A percentile compares a stretch with the other conserved stretches of the same genome.
phyloP scores from a whole-genome alignment of 1,140 invertebrate species.

The Triops cancriformis region DNA sequence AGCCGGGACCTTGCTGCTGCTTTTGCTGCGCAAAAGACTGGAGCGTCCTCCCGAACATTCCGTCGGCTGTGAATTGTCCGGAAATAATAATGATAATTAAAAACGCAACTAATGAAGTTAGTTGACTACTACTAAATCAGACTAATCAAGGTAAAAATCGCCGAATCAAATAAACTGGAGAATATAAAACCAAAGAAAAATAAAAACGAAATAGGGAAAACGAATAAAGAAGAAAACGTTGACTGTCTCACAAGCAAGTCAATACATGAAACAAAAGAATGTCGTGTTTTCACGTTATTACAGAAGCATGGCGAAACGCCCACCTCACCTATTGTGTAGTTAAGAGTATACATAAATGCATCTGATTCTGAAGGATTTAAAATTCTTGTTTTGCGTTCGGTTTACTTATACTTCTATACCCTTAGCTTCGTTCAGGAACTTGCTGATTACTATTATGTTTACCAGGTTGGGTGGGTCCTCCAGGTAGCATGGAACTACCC shows the following conservation, averaged over 20 bases:
- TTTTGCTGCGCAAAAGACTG: constrained; percentile 68
- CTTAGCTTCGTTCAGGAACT: not conserved
- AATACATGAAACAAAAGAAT: too few species aligned
- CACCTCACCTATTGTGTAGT: too few species aligned
- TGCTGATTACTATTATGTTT: constrained; percentile 26
- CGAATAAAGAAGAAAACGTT: too few species aligned
- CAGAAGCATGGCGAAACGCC: too few species aligned
- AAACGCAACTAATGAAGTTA: constrained; percentile 23
- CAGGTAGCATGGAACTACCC: constrained; percentile 35
- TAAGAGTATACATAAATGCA: not conserved
- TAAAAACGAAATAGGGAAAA: not conserved
- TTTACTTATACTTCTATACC: not conserved
- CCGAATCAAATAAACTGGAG: not conserved
- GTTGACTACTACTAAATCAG: not conserved
- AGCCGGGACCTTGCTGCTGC: constrained; percentile 45
- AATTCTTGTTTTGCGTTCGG: not conserved
- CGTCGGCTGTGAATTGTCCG: constrained; percentile 48
- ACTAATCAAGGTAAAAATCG: too few species aligned
- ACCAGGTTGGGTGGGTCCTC: constrained; percentile 33
- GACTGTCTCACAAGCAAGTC: too few species aligned
- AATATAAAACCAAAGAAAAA: constrained; percentile 16
- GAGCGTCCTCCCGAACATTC: constrained; percentile 68
- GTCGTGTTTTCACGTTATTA: too few species aligned
- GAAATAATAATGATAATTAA: constrained; percentile 20
- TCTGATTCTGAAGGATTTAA: too few species aligned